phyloP scores from a whole-genome alignment of 64 coral and sea anemone species.

The Dendronephthya gigantea region DNA sequence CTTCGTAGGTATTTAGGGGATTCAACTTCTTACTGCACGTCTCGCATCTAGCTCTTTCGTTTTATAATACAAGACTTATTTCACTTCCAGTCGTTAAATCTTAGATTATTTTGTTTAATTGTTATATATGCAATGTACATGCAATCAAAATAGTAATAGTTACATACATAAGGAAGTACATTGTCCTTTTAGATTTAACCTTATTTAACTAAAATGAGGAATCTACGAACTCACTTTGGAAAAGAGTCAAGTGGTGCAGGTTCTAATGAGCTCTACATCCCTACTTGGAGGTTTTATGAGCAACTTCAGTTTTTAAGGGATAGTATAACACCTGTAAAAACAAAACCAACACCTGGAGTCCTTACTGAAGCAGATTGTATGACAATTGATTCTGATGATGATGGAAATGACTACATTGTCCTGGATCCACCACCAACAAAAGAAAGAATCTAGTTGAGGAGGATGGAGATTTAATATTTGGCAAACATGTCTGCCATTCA shows the following conservation, averaged over 20 bases:
- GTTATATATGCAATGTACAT: too few relatives aligned
- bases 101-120: background rate
- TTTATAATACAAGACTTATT: too few relatives aligned
- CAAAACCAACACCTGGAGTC: slow-evolving; percentile 22
- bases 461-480: slow-evolving; percentile 48
- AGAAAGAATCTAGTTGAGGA: slow-evolving; percentile 13
- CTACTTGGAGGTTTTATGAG: slow-evolving; percentile 23
- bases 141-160: too few relatives aligned
- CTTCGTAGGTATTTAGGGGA: background rate
- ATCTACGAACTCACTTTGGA: slow-evolving; percentile 12
- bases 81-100: too few relatives aligned
- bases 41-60: too few relatives aligned
- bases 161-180: too few relatives aligned
- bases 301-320: too few relatives aligned
- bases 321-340: slow-evolving; percentile 34
- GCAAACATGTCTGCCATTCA: slow-evolving; percentile 38
- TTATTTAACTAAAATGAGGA: slow-evolving; percentile 16
- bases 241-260: slow-evolving; percentile 20
- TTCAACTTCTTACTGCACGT: too few relatives aligned
- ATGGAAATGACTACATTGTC: slow-evolving; percentile 8
- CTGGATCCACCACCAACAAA: background rate
- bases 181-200: too few relatives aligned
- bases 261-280: slow-evolving; percentile 2
- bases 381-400: background rate
- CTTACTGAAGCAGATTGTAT: background rate